A percentile compares a stretch with the other conserved stretches of the same genome.
phyloP scores from a whole-genome alignment of 2,888 invertebrate genomes.

The Sussaba pulchella region DNA sequence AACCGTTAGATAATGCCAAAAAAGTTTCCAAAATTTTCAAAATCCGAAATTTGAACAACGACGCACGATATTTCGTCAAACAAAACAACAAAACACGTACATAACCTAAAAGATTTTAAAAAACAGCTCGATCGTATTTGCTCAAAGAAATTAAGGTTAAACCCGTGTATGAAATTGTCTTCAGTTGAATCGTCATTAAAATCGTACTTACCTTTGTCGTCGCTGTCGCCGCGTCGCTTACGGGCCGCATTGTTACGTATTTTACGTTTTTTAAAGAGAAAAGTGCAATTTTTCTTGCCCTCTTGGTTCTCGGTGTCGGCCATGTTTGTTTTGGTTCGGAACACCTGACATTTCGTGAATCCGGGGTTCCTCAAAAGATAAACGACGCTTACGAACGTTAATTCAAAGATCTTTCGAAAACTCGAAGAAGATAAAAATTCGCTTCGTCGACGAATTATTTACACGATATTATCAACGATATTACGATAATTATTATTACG shows the following conservation, averaged over 20 bases:
- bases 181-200: constrained; percentile 5
- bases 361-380: constrained; percentile 54
- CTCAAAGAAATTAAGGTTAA: constrained; percentile 63
- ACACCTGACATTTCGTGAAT: constrained; percentile 54
- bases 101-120: constrained; percentile 48
- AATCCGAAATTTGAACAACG: no score
- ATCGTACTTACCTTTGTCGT: constrained; percentile 85
- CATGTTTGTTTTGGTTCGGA: constrained; percentile 74
- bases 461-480: not conserved
- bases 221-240: constrained; percentile 84
- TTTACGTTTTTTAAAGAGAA: constrained; percentile 89
- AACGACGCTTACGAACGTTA: not conserved
- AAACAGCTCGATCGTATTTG: constrained; percentile 62
- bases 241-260: constrained; percentile 82
- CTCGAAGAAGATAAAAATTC: not conserved
- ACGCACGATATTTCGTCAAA: constrained; percentile 1
- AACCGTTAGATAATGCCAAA: not conserved
- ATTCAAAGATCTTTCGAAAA: not conserved
- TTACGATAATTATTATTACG: not conserved
- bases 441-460: not conserved
- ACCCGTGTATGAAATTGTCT: not conserved
- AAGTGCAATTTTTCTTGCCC: constrained; percentile 77
- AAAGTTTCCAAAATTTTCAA: no score
- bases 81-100: not conserved
- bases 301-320: constrained; percentile 71